phyloP scores from a whole-genome alignment of 2,888 invertebrate genomes.

The Argyresthia goedartella region DNA sequence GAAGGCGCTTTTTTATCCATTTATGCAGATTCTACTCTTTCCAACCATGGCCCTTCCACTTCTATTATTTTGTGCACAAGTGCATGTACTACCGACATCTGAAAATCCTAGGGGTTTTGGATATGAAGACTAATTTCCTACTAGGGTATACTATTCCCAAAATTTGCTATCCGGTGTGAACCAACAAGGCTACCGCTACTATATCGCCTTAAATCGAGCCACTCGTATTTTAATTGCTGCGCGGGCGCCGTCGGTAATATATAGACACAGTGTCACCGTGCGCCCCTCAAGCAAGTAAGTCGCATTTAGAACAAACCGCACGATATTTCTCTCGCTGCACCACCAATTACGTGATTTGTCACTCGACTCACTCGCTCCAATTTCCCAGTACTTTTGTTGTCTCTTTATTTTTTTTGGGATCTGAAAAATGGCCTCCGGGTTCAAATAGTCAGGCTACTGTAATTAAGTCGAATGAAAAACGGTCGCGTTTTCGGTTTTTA shows the following conservation, averaged over 20 bases:
- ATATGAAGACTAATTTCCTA: too few species aligned
- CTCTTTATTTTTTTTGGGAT: slow-evolving; percentile 25
- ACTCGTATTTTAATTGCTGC: slow-evolving; percentile 4
- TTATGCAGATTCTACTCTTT: too few species aligned
- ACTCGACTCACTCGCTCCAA: slow-evolving; percentile 22
- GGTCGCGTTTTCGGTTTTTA: slow-evolving; percentile 43
- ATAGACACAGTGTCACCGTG: slow-evolving; percentile 9
- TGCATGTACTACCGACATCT: too few species aligned
- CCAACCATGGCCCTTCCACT: too few species aligned
- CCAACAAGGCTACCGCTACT: not conserved
- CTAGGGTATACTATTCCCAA: too few species aligned
- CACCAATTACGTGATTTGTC: slow-evolving; percentile 69
- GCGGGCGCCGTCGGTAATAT: slow-evolving; percentile 11
- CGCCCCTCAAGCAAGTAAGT: slow-evolving; percentile 18
- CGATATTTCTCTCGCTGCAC: slow-evolving; percentile 64
- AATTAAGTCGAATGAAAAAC: slow-evolving; percentile 62
- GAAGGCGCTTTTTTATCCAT: too few species aligned
- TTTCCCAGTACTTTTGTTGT: slow-evolving; percentile 16
- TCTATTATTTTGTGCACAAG: too few species aligned
- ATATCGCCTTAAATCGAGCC: not conserved
- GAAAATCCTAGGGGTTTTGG: too few species aligned
- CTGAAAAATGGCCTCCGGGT: slow-evolving; percentile 53
- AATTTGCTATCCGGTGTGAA: too few species aligned
- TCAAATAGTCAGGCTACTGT: slow-evolving; percentile 32
- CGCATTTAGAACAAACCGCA: slow-evolving; percentile 61